phyloP scores from a whole-genome alignment of 2,888 invertebrate genomes.

The Rhagonycha fulva region DNA sequence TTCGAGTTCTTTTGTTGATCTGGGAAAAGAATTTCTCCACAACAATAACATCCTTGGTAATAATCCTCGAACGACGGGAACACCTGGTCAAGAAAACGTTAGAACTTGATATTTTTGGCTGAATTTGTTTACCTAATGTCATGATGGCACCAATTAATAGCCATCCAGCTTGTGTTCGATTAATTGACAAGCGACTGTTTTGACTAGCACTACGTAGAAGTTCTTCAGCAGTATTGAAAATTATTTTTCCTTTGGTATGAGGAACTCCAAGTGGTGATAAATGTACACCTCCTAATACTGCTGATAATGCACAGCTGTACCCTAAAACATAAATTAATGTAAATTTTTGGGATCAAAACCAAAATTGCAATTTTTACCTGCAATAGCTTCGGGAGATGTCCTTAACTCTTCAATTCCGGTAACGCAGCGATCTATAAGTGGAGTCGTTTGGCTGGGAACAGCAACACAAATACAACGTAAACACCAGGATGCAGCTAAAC shows the following conservation, averaged over 20 bases:
- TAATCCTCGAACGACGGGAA: slow-evolving; percentile 89
- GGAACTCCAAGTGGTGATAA: slow-evolving; percentile 93
- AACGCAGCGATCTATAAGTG: slow-evolving; percentile 87
- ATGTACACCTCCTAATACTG: slow-evolving; percentile 89
- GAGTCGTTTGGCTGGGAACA: slow-evolving; percentile 92
- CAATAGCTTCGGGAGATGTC: slow-evolving; percentile 85
- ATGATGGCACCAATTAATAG: slow-evolving; percentile 94
- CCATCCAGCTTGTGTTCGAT: slow-evolving; percentile 98
- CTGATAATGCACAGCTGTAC: slow-evolving; percentile 92
- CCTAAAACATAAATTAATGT: slow-evolving; percentile 56
- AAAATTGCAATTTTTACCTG: slow-evolving; percentile 54
- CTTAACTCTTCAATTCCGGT: slow-evolving; percentile 87
- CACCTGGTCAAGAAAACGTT: slow-evolving; percentile 59
- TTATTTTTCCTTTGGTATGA: slow-evolving; percentile 95
- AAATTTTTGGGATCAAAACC: not conserved
- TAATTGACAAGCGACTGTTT: slow-evolving; percentile 91
- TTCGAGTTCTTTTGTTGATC: slow-evolving; percentile 94
- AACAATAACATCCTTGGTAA: slow-evolving; percentile 91
- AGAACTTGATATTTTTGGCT: not conserved
- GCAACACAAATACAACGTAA: slow-evolving; percentile 90
- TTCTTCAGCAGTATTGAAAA: slow-evolving; percentile 97
- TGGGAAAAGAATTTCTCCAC: slow-evolving; percentile 97
- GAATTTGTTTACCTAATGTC: slow-evolving; percentile 73
- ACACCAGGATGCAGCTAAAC: slow-evolving; percentile 94
- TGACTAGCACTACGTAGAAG: slow-evolving; percentile 93